Evolutionary conservation across 2,888 invertebrate species (phyloP).

Genomic region (Standfussiana lucernea): DNA sequence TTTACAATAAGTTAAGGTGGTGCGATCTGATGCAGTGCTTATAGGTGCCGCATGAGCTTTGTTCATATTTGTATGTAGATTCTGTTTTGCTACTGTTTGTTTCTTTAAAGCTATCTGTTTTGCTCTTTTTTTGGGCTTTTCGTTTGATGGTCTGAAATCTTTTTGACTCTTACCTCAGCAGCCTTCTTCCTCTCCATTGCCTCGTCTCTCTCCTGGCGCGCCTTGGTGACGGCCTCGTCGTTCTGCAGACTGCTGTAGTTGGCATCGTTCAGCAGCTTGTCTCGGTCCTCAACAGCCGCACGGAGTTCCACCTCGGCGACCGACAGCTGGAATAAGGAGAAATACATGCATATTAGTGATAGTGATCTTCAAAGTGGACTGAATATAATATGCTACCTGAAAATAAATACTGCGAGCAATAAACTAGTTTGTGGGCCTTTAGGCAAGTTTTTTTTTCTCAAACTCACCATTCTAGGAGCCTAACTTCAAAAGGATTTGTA

Average conservation of each 20-base stretch:
- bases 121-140: not conserved
- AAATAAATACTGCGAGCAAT: not conserved
- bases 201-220: constrained; percentile 96
- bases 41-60: not conserved
- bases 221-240: constrained; percentile 93
- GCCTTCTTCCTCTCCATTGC: constrained; percentile 91
- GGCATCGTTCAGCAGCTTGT: constrained; percentile 94
- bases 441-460: too few relatives aligned
- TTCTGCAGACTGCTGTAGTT: constrained; percentile 93
- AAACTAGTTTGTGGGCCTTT: not conserved
- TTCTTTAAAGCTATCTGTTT: not conserved
- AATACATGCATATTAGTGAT: not conserved
- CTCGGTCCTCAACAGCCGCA: constrained; percentile 95
- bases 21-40: not conserved
- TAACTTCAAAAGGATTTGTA: not conserved
- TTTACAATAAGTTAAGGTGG: not conserved
- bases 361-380: not conserved
- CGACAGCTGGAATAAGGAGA: constrained; percentile 87
- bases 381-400: not conserved
- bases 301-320: constrained; percentile 95
- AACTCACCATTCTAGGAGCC: not conserved
- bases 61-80: not conserved
- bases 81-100: not conserved
- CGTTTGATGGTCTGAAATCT: not conserved
- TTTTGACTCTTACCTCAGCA: constrained; percentile 79